Conservation (phyloP, 2,888 invertebrate genomes). For the Lymantria monacha region DNA sequence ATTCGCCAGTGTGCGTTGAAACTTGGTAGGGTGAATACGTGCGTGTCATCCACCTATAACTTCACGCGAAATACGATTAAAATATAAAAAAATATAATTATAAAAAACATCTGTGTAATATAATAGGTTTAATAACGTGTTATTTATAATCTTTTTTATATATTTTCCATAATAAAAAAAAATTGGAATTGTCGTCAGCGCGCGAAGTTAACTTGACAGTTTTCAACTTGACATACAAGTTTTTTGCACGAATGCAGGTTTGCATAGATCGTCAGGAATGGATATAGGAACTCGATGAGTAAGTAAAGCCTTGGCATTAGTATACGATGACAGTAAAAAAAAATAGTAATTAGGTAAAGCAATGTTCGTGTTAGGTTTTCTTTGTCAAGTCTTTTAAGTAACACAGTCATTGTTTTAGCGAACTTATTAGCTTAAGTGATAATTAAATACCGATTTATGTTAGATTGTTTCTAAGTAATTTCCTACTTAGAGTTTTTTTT, state of each 20-base stretch:
- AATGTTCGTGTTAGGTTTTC: constrained; percentile 68
- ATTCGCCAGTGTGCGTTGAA: constrained; percentile 71
- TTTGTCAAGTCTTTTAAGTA: constrained; percentile 70
- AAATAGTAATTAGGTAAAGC: constrained; percentile 75
- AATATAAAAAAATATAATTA: constrained; percentile 38
- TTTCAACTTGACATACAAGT: constrained; percentile 53
- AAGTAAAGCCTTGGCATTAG: constrained; percentile 78
- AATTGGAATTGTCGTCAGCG: constrained; percentile 48
- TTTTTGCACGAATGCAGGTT: constrained; percentile 65
- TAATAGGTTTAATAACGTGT: constrained; percentile 61
- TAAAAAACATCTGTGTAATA: constrained; percentile 36
- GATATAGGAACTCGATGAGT: constrained; percentile 76
- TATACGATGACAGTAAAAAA: constrained; percentile 59
- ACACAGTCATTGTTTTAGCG: constrained; percentile 72
- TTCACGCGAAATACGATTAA: constrained; percentile 70
- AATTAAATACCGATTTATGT: constrained; percentile 42
- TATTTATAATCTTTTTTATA: constrained; percentile 16
- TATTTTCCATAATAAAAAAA: constrained; percentile 31
- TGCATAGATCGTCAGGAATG: constrained; percentile 71
- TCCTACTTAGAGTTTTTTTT: constrained; percentile 21
- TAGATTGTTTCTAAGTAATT: constrained; percentile 29
- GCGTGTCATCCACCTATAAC: constrained; percentile 68
- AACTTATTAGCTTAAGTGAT: constrained; percentile 64
- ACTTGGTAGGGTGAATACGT: constrained; percentile 60
- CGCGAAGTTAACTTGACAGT: constrained; percentile 47